phyloP scores from a whole-genome alignment of 2,113 vertebrate species.

The Takifugu flavidus region DNA sequence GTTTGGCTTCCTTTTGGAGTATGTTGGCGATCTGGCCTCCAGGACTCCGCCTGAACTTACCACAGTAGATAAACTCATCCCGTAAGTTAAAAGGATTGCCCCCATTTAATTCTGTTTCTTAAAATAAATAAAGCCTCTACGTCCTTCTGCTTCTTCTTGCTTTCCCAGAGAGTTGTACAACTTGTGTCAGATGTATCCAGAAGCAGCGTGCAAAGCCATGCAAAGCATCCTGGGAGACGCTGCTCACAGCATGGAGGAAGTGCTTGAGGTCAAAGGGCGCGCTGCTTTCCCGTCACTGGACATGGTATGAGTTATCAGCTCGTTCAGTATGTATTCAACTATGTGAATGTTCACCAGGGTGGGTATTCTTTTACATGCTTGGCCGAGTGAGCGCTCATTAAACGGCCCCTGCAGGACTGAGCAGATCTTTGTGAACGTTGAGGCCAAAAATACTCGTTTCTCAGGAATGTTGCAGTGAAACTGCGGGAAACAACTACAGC shows the following conservation, averaged over 20 bases:
- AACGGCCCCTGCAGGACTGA: neutral
- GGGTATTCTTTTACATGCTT: neutral
- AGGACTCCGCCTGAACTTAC: slow-evolving; percentile 78
- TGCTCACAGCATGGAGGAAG: slow-evolving; percentile 80
- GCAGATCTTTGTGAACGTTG: neutral
- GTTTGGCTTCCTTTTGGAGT: slow-evolving; percentile 88
- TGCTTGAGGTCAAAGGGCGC: slow-evolving; percentile 81
- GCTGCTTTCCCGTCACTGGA: slow-evolving; percentile 78
- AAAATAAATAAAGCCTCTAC: neutral
- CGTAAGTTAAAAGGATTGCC: slow-evolving; percentile 75
- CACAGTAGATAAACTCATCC: slow-evolving; percentile 79
- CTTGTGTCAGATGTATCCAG: slow-evolving; percentile 91
- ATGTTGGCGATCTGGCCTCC: slow-evolving; percentile 82
- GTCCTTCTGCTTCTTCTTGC: neutral
- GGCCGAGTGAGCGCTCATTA: neutral
- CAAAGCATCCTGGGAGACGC: slow-evolving; percentile 79
- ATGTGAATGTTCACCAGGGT: no score
- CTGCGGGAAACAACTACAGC: no score
- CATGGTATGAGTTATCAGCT: slow-evolving; percentile 69
- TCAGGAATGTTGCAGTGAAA: neutral
- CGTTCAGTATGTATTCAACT: neutral
- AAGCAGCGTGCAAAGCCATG: slow-evolving; percentile 74
- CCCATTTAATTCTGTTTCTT: neutral
- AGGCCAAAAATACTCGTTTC: neutral
- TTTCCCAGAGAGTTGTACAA: slow-evolving; percentile 79